phyloP scores from a whole-genome alignment of 2,797 vertebrate genomes.

The Chelonia mydas region DNA sequence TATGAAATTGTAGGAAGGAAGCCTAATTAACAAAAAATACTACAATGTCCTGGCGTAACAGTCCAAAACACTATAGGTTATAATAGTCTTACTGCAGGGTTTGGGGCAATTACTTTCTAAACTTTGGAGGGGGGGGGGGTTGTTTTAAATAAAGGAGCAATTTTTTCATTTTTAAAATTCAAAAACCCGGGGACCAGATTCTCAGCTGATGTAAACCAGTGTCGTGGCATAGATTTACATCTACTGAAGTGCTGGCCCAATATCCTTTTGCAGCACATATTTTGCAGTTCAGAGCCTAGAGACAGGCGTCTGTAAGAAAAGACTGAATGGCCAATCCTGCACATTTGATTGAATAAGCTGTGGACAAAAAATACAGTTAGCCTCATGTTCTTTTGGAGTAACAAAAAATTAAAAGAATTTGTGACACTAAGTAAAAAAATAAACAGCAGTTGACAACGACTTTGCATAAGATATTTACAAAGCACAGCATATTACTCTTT shows the following conservation, averaged over 20 bases:
- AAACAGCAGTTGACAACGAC: slow-evolving; percentile 81
- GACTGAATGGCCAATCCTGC: neutral
- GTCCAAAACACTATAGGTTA: slow-evolving; percentile 33
- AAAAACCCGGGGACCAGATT: neutral
- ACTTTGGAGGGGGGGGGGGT: neutral
- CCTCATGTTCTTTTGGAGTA: slow-evolving; percentile 61
- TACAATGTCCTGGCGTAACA: slow-evolving; percentile 24
- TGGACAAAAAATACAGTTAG: slow-evolving; percentile 51
- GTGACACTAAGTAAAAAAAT: slow-evolving; percentile 79
- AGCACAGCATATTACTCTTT: slow-evolving; percentile 81
- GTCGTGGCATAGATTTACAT: neutral
- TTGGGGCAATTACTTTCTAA: slow-evolving; percentile 39
- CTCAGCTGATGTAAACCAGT: neutral
- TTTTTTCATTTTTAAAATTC: neutral
- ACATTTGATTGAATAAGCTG: slow-evolving; percentile 45
- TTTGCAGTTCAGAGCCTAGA: slow-evolving; percentile 21
- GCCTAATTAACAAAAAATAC: slow-evolving; percentile 12
- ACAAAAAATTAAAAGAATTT: slow-evolving; percentile 73
- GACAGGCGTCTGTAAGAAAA: neutral
- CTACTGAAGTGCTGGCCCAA: neutral
- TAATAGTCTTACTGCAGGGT: slow-evolving; percentile 44
- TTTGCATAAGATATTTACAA: slow-evolving; percentile 87
- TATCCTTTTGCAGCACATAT: neutral
- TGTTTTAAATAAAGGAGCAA: slow-evolving; percentile 41
- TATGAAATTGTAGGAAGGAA: slow-evolving; percentile 34